These are phyloP conservation scores for Sminthurinus aureus DNA, from an alignment of 2,888 invertebrate genomes.

Conservation along the genomic window DNA sequence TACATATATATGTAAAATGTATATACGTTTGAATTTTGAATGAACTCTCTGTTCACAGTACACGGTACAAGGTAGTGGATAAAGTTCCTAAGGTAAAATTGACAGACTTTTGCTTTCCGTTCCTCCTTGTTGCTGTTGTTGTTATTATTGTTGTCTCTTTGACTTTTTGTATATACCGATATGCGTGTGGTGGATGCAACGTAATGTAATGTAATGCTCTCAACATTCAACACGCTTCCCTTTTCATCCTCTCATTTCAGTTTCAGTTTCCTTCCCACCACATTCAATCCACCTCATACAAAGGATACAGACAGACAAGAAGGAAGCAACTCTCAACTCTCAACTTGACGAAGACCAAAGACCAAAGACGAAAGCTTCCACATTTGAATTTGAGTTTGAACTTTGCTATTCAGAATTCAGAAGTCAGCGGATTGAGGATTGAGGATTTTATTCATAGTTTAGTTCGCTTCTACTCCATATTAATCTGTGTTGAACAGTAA, in stretches of 20 bases:
- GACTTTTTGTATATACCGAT: not conserved
- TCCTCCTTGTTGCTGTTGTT: constrained; percentile 11
- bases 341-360: not conserved
- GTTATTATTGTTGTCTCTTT: not conserved
- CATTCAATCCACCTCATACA: not conserved
- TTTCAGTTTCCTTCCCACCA: constrained; percentile 40
- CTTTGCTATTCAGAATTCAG: no score
- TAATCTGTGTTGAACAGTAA: no score
- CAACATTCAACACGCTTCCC: constrained; percentile 9
- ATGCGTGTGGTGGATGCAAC: not conserved
- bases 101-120: constrained; percentile 44
- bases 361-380: no score
- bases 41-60: not conserved
- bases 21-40: not conserved
- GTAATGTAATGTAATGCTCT: no score
- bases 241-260: constrained; percentile 29
- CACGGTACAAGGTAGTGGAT: constrained; percentile 28
- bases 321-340: not conserved
- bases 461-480: no score
- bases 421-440: constrained; percentile 6
- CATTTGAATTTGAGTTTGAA: no score
- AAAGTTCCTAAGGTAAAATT: constrained; percentile 11
- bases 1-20: not conserved
- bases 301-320: not conserved
- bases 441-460: no score